Conservation (phyloP, 2,888 invertebrate species). For the Archips crataeganus region DNA sequence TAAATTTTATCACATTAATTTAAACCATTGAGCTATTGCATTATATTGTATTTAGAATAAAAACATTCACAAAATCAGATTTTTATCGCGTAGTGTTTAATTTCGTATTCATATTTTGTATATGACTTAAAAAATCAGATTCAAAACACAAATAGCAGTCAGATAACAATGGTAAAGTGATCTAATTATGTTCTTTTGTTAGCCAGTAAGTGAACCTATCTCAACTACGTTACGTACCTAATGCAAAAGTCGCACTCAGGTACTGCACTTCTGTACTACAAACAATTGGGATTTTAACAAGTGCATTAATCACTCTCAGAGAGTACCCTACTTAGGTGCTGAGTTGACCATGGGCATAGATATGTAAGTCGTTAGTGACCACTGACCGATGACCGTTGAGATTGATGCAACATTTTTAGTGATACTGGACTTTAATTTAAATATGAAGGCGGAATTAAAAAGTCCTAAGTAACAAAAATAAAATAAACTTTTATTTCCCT, state of each 20-base stretch:
- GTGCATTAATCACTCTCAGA: constrained; percentile 5
- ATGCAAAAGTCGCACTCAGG: neutral
- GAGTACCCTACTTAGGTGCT: neutral
- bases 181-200: neutral
- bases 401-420: too few relatives aligned
- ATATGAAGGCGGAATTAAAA: neutral
- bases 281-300: neutral
- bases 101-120: too few relatives aligned
- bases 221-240: neutral
- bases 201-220: neutral
- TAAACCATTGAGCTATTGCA: too few relatives aligned
- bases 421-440: neutral
- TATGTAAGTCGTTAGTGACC: constrained; percentile 80
- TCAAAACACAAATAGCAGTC: too few relatives aligned
- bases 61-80: too few relatives aligned
- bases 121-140: neutral
- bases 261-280: neutral
- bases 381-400: constrained; percentile 71
- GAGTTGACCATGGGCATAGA: constrained; percentile 36
- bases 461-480: neutral
- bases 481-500: neutral
- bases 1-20: too few relatives aligned
- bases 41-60: too few relatives aligned
- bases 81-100: too few relatives aligned
- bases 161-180: too few relatives aligned